Evolutionary conservation across 1,140 invertebrate species (phyloP).

Genomic region (Diorhabda carinulata): DNA sequence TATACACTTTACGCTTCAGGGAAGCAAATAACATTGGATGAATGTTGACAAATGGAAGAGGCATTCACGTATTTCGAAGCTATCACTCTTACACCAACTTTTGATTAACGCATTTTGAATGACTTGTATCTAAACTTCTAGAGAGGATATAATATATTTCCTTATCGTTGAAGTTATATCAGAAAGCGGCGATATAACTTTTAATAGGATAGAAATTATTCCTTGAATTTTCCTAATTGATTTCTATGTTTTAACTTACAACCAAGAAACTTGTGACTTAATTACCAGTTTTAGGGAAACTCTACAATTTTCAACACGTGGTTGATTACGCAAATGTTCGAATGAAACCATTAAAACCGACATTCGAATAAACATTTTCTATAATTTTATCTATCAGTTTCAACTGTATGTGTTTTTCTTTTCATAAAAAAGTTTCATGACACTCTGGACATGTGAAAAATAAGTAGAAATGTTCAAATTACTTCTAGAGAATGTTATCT

Average conservation of each 20-base stretch:
- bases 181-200: neutral
- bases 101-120: slow-evolving; percentile 12
- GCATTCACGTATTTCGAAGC: slow-evolving; percentile 9
- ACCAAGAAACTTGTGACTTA: neutral
- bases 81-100: slow-evolving; percentile 1
- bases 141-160: neutral
- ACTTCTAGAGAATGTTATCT: no score
- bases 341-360: no score
- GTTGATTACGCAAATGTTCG: no score
- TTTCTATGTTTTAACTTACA: neutral
- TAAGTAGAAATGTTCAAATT: no score
- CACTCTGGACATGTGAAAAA: no score
- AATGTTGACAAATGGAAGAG: slow-evolving; percentile 9
- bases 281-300: neutral
- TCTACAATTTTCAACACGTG: no score
- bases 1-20: slow-evolving; percentile 1
- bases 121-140: neutral
- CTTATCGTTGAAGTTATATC: neutral
- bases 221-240: neutral
- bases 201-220: neutral
- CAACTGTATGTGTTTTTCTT: no score
- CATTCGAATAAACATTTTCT: no score
- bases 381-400: no score
- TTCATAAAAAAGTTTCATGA: no score
- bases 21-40: slow-evolving; percentile 9